A percentile compares a stretch with the other conserved stretches of the same genome.
phyloP scores from a whole-genome alignment of 2,113 vertebrate genomes.

The Isurus oxyrinchus region DNA sequence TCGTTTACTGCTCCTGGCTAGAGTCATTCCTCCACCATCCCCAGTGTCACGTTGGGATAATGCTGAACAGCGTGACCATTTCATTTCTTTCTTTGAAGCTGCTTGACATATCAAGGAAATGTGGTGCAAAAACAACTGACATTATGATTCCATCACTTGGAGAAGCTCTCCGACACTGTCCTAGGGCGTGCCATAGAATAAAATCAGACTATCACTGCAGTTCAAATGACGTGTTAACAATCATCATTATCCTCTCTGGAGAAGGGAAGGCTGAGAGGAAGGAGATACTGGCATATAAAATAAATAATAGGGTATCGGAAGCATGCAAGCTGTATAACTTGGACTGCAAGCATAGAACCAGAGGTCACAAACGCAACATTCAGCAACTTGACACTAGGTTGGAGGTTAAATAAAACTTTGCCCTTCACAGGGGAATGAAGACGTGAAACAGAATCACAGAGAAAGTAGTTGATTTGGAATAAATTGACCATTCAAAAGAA shows the following conservation, averaged over 20 bases:
- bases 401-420: neutral
- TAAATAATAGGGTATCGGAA: neutral
- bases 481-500: neutral
- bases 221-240: neutral
- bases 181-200: neutral
- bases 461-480: neutral
- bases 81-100: neutral
- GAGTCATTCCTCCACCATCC: neutral
- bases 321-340: neutral
- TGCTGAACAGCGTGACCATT: neutral
- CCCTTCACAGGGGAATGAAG: neutral
- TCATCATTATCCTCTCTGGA: neutral
- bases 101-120: neutral
- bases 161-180: neutral
- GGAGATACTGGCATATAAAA: neutral
- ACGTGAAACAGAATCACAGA: neutral
- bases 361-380: neutral
- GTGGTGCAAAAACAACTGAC: neutral
- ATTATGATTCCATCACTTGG: neutral
- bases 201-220: neutral
- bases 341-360: neutral
- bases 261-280: neutral
- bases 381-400: neutral
- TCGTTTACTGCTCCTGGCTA: neutral
- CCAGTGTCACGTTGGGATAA: neutral